These are phyloP conservation scores for Xenus cinereus DNA, from an alignment of 2,113 vertebrate species.

Conservation along the genomic window DNA sequence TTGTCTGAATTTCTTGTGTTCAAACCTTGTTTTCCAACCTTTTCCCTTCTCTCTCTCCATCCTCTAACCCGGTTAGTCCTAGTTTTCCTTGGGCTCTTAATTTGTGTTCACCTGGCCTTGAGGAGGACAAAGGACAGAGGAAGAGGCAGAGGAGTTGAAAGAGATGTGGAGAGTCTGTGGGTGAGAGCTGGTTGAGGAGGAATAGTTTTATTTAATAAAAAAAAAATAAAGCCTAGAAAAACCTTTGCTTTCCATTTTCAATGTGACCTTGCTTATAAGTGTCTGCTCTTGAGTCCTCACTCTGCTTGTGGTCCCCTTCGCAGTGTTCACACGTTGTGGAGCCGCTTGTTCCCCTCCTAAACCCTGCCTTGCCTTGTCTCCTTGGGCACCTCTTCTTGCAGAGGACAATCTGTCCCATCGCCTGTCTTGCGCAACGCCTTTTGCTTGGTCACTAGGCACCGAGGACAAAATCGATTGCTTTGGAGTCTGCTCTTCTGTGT, in stretches of 20 bases:
- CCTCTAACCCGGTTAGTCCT: neutral
- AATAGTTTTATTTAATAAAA: neutral
- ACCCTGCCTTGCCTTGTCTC: neutral
- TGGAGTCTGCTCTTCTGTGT: neutral
- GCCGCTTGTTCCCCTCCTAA: neutral
- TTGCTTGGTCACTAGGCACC: neutral
- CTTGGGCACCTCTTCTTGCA: neutral
- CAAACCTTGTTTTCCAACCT: neutral
- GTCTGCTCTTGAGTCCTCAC: neutral
- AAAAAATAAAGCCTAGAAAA: neutral
- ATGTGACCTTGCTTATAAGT: too few species aligned
- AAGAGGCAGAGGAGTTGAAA: neutral
- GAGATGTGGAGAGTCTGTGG: neutral
- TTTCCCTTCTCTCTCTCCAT: neutral
- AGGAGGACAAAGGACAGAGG: neutral
- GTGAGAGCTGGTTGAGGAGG: neutral
- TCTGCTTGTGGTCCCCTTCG: neutral
- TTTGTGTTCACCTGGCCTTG: neutral
- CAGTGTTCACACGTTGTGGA: neutral
- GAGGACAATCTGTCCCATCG: neutral
- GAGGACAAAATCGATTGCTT: accelerated
- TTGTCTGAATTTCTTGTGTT: neutral
- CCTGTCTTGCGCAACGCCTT: accelerated
- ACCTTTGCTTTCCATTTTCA: neutral
- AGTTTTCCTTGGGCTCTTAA: neutral